Conservation (phyloP, 2,888 invertebrate species). For the Blomia tropicalis region DNA sequence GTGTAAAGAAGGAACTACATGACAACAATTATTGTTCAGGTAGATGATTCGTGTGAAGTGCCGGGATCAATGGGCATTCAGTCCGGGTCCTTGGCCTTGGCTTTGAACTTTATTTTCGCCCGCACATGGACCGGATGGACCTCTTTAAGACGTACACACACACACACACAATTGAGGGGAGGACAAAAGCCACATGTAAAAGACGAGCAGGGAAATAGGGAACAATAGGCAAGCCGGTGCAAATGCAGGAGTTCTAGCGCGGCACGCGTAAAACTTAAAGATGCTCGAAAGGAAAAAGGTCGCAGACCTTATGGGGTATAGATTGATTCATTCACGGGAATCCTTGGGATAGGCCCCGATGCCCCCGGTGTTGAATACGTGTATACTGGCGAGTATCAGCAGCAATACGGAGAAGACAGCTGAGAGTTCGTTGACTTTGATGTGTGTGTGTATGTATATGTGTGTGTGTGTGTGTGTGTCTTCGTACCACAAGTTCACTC, state of each 20-base stretch:
- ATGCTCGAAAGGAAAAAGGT: not conserved
- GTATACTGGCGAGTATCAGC: too few relatives aligned
- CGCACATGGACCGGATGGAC: not conserved
- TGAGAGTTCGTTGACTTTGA: not conserved
- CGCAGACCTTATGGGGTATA: not conserved
- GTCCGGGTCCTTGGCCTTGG: conserved; percentile 14
- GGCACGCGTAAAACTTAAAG: conserved; percentile 9
- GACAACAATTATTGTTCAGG: not conserved
- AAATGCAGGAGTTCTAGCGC: not conserved
- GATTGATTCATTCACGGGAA: too few relatives aligned
- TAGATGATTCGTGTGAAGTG: not conserved
- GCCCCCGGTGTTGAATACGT: too few relatives aligned
- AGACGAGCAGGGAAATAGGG: too few relatives aligned
- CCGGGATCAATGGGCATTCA: not conserved
- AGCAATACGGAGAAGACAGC: too few relatives aligned
- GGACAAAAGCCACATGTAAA: too few relatives aligned
- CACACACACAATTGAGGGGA: not conserved
- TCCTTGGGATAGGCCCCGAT: too few relatives aligned
- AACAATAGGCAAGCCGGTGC: too few relatives aligned
- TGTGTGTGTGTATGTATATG: not conserved
- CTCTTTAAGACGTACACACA: not conserved
- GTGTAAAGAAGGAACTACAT: too few relatives aligned
- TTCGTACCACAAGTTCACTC: not conserved
- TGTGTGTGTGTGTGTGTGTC: not conserved
- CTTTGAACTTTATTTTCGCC: not conserved